These are phyloP conservation scores for Buathra laborator DNA, from an alignment of 2,888 invertebrate genomes.

Conservation along the genomic window DNA sequence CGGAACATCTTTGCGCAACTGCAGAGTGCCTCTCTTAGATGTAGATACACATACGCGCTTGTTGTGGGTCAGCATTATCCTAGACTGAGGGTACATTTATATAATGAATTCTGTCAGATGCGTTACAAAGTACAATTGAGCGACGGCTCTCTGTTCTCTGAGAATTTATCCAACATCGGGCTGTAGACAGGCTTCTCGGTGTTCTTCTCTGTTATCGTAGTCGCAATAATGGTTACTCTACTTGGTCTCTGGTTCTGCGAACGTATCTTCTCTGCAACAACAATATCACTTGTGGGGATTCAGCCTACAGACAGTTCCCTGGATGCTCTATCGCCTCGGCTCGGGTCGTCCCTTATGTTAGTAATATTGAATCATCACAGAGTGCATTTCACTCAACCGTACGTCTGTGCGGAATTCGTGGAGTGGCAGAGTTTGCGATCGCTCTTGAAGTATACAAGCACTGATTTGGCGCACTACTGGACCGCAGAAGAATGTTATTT, in stretches of 20 bases:
- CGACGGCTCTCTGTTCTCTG: conserved; percentile 8
- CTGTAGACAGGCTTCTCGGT: neutral
- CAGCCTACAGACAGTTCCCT: conserved; percentile 47
- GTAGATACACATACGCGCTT: neutral
- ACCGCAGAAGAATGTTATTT: neutral
- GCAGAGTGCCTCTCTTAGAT: too few species aligned
- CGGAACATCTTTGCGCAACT: too few species aligned
- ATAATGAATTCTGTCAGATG: neutral
- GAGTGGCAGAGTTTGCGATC: neutral
- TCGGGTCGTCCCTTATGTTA: conserved; percentile 2
- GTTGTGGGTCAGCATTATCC: neutral
- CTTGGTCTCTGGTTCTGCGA: neutral
- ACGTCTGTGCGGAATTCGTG: conserved; percentile 30
- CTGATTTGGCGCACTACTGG: neutral
- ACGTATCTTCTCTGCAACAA: conserved; percentile 19
- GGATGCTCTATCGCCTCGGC: conserved; percentile 43
- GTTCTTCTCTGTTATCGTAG: conserved; percentile 6
- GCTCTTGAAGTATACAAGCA: neutral
- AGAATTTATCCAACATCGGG: conserved; percentile 2
- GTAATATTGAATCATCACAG: conserved; percentile 59
- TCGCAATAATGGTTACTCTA: conserved; percentile 5
- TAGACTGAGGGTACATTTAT: neutral
- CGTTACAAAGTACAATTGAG: conserved; percentile 1
- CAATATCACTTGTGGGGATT: conserved; percentile 41
- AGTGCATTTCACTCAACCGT: conserved; percentile 33